Percentiles rank a stretch among this genome's conserved stretches.
Evolutionary conservation across 2,888 invertebrate species (phyloP).

Genomic region (Carabus problematicus): DNA sequence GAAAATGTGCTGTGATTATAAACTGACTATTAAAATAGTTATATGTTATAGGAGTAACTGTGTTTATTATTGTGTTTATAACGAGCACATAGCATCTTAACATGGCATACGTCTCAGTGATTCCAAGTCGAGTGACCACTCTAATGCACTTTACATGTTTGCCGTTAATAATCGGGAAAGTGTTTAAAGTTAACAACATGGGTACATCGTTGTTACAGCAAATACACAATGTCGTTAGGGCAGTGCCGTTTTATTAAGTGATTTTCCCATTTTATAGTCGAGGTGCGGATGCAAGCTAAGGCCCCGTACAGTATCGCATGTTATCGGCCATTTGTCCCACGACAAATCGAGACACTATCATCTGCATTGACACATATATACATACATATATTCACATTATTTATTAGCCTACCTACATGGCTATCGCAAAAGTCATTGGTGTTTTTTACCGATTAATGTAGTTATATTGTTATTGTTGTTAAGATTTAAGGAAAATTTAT

Average conservation of each 20-base stretch:
- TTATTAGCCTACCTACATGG: too few species aligned
- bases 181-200: constrained; percentile 59
- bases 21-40: too few species aligned
- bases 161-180: constrained; percentile 57
- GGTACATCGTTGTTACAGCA: constrained; percentile 57
- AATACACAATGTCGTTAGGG: constrained; percentile 47
- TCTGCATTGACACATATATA: background rate
- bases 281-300: constrained; percentile 10
- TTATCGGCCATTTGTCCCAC: background rate
- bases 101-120: constrained; percentile 45
- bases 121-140: constrained; percentile 52
- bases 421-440: too few species aligned
- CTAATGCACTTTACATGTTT: constrained; percentile 59
- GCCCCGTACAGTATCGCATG: background rate
- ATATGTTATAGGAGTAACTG: too few species aligned
- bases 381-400: background rate
- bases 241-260: constrained; percentile 54
- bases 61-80: background rate
- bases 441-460: too few species aligned
- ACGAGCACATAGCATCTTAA: constrained; percentile 43
- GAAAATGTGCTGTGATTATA: too few species aligned
- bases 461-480: too few species aligned
- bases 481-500: too few species aligned
- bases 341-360: constrained; percentile 1
- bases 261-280: constrained; percentile 51